These are phyloP conservation scores for Augiades crinisus DNA, from an alignment of 2,888 invertebrate genomes.

Conservation along the genomic window DNA sequence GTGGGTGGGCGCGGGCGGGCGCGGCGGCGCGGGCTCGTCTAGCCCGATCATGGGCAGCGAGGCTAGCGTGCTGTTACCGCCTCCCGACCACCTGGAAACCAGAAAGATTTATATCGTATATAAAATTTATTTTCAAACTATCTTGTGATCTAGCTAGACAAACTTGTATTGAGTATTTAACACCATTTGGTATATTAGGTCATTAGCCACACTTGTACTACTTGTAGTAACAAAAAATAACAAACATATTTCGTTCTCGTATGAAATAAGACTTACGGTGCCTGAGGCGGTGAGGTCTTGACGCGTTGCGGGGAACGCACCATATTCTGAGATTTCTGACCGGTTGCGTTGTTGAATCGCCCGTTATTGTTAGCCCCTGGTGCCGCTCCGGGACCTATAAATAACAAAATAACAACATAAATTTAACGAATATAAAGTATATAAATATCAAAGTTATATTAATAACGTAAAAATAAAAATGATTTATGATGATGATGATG, in stretches of 20 bases:
- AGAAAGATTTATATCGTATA: neutral
- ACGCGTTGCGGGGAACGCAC: constrained; percentile 66
- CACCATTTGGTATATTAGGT: too few species aligned
- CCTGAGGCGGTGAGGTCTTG: constrained; percentile 69
- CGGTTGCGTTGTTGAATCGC: constrained; percentile 53
- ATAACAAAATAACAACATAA: neutral
- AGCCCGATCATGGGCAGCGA: constrained; percentile 89
- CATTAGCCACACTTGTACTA: too few species aligned
- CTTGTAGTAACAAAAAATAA: too few species aligned
- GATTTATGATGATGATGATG: too few species aligned
- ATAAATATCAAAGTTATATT: too few species aligned
- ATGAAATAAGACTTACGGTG: constrained; percentile 58
- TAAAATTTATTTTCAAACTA: too few species aligned
- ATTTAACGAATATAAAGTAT: too few species aligned
- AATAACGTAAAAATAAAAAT: too few species aligned
- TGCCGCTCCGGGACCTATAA: constrained; percentile 19
- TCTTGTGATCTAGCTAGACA: too few species aligned
- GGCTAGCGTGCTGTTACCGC: constrained; percentile 86
- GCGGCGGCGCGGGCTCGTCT: constrained; percentile 59
- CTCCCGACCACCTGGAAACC: constrained; percentile 81
- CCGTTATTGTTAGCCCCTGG: constrained; percentile 32
- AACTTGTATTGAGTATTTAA: too few species aligned
- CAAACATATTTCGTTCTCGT: neutral
- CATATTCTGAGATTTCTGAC: constrained; percentile 56
- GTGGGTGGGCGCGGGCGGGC: constrained; percentile 37